These are phyloP conservation scores for Pachliopta kotzebuea DNA, from an alignment of 2,888 invertebrate genomes.

Conservation along the genomic window DNA sequence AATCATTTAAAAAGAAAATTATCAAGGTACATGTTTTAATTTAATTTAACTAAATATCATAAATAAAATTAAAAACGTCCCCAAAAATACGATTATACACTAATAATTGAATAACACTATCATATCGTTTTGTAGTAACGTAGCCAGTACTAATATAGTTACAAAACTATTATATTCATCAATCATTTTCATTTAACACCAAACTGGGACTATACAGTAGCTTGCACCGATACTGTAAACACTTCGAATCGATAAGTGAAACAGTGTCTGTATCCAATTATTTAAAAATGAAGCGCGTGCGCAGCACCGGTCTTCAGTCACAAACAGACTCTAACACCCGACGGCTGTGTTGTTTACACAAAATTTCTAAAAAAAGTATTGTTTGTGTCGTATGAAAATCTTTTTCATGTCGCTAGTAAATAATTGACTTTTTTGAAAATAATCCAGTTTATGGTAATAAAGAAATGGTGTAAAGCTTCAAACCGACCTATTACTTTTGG, in stretches of 20 bases:
- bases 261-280: background rate
- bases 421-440: background rate
- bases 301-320: constrained; percentile 45
- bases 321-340: constrained; percentile 37
- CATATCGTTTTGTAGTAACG: too few species aligned
- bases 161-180: too few species aligned
- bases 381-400: background rate
- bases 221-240: too few species aligned
- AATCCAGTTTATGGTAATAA: background rate
- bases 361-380: background rate
- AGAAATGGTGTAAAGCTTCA: background rate
- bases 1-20: too few species aligned
- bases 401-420: background rate
- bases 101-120: too few species aligned
- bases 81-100: too few species aligned
- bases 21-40: too few species aligned
- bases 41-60: too few species aligned
- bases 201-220: too few species aligned
- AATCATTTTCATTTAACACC: too few species aligned
- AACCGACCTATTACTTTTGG: background rate
- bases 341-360: background rate
- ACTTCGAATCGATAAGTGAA: background rate
- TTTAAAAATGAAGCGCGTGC: constrained; percentile 31
- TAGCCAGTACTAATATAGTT: too few species aligned
- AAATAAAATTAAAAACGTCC: too few species aligned